Conservation (phyloP, 2,113 vertebrate genomes). For the Varanus salvator region DNA sequence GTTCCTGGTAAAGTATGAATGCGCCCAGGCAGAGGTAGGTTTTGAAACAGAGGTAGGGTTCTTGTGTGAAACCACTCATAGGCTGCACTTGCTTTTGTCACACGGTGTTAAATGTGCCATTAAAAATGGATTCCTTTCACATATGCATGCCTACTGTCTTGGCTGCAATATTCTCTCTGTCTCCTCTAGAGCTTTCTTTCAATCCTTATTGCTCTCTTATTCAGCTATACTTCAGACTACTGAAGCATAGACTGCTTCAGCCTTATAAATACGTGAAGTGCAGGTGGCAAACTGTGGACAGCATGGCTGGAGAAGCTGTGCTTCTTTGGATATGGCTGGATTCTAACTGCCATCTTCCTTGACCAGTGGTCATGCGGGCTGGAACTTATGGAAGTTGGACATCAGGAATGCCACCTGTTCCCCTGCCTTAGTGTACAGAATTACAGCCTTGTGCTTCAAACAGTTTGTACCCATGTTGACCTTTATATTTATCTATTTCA, state of each 20-base stretch:
- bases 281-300: too few relatives aligned
- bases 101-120: not conserved
- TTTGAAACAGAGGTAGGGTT: not conserved
- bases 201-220: not conserved
- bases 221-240: not conserved
- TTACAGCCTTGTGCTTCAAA: too few relatives aligned
- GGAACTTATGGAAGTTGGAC: too few relatives aligned
- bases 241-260: not conserved
- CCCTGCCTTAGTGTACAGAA: too few relatives aligned
- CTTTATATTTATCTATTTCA: too few relatives aligned
- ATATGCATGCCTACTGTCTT: not conserved
- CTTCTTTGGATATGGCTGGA: too few relatives aligned
- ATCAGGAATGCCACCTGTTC: too few relatives aligned
- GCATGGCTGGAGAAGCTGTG: too few relatives aligned
- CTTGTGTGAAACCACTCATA: not conserved
- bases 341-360: too few relatives aligned
- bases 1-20: conserved; percentile 79
- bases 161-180: not conserved
- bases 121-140: not conserved
- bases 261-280: too few relatives aligned
- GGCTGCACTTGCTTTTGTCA: not conserved
- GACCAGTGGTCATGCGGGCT: too few relatives aligned
- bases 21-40: conserved; percentile 79
- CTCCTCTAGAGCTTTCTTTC: not conserved
- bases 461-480: too few relatives aligned